phyloP scores from a whole-genome alignment of 2,797 vertebrate species.

The Nannoperca australis region DNA sequence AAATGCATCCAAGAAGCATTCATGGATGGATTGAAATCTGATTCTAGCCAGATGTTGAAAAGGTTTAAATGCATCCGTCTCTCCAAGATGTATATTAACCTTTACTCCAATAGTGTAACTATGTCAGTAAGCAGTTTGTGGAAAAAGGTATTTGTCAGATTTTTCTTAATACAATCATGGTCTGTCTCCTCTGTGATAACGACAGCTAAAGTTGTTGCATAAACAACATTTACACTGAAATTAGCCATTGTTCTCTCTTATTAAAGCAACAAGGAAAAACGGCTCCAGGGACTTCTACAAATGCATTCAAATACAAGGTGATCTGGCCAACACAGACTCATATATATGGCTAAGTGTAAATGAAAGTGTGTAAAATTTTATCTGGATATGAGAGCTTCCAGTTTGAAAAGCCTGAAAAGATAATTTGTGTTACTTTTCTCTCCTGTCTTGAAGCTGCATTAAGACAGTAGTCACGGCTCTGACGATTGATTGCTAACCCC shows the following conservation, averaged over 20 bases:
- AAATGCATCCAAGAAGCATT: neutral
- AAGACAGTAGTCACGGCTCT: neutral
- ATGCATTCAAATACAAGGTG: slow-evolving; percentile 4
- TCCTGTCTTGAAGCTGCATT: no score
- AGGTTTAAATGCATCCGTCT: neutral
- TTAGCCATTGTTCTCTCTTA: slow-evolving; percentile 15
- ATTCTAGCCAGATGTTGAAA: neutral
- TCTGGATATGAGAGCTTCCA: no score
- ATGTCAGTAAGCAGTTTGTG: neutral
- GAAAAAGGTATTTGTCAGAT: neutral
- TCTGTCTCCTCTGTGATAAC: neutral
- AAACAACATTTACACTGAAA: neutral
- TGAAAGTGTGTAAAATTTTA: neutral
- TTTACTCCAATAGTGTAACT: no score
- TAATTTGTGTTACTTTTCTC: no score
- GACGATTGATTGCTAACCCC: neutral
- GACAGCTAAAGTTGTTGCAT: neutral
- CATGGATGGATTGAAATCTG: neutral
- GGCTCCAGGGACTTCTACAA: neutral
- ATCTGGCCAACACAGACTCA: neutral
- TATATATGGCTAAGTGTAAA: neutral
- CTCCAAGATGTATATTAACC: no score
- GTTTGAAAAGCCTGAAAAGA: no score
- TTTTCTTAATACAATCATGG: neutral
- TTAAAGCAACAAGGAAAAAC: slow-evolving; percentile 32